A percentile compares a stretch with the other conserved stretches of the same genome.
Conservation (phyloP, 2,888 invertebrate genomes). For the Penaeus monodon region DNA sequence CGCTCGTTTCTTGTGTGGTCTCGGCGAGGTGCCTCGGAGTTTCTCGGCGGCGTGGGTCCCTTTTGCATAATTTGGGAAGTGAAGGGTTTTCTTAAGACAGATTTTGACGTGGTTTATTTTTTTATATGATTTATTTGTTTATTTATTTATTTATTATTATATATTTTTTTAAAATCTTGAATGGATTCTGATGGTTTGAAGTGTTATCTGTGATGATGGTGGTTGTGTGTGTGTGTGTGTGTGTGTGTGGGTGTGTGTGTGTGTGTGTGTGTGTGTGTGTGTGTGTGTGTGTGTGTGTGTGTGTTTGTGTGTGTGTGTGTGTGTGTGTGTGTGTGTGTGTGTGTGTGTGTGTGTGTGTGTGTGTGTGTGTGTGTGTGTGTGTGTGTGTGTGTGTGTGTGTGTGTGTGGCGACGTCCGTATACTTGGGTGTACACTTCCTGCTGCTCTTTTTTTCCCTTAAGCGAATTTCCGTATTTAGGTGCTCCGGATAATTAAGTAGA, state of each 20-base stretch:
- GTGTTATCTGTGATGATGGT: neutral
- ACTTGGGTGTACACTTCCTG: neutral
- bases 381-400: constrained; percentile 3
- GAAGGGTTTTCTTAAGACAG: neutral
- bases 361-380: constrained; percentile 21
- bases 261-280: constrained; percentile 11
- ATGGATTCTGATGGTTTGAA: too few relatives aligned
- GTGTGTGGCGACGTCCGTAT: neutral
- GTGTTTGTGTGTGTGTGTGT: constrained; percentile 7
- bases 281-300: constrained; percentile 16
- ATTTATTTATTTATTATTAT: neutral
- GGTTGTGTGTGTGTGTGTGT: neutral
- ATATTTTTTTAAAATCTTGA: too few relatives aligned
- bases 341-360: constrained; percentile 6
- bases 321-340: constrained; percentile 21
- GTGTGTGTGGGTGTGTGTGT: constrained; percentile 12
- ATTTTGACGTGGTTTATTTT: neutral
- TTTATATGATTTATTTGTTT: neutral
- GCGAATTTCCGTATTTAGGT: too few relatives aligned
- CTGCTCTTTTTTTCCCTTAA: too few relatives aligned
- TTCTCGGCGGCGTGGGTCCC: too few relatives aligned
- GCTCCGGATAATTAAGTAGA: neutral
- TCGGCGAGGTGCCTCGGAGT: too few relatives aligned
- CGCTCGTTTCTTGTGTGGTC: too few relatives aligned
- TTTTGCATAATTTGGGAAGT: neutral